Percentiles rank a stretch among this genome's conserved stretches.
phyloP scores from a whole-genome alignment of 2,113 vertebrate genomes.

The Oncorhynchus nerka region DNA sequence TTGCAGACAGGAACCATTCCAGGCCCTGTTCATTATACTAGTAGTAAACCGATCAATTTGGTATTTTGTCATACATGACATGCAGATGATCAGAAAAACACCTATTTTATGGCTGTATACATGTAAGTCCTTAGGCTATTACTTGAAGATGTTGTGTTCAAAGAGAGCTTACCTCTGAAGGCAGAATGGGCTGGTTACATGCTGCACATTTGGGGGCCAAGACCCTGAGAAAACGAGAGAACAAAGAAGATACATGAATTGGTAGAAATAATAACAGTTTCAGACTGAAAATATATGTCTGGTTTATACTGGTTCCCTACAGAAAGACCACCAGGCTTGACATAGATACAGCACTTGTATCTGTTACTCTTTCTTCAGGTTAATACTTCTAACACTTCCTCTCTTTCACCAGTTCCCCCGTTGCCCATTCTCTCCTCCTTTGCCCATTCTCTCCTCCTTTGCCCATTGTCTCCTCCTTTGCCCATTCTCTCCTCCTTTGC shows the following conservation, averaged over 20 bases:
- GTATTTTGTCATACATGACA: too few relatives aligned
- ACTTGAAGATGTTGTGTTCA: too few relatives aligned
- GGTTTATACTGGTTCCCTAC: background rate
- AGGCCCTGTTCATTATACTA: too few relatives aligned
- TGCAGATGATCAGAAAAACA: too few relatives aligned
- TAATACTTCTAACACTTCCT: background rate
- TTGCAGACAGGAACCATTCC: too few relatives aligned
- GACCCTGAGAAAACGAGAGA: conserved; percentile 71
- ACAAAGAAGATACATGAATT: conserved; percentile 8
- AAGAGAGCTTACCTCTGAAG: conserved; percentile 82
- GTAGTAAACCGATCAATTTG: too few relatives aligned
- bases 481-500: background rate
- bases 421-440: background rate
- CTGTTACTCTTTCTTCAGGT: background rate
- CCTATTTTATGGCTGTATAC: too few relatives aligned
- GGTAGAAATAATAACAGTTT: background rate
- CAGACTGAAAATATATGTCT: background rate
- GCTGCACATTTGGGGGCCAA: conserved; percentile 94
- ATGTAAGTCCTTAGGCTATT: too few relatives aligned
- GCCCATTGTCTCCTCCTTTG: background rate
- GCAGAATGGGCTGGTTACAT: conserved; percentile 90
- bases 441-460: background rate
- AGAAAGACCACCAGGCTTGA: background rate
- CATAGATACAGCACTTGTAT: background rate
- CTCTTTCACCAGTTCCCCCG: background rate